A percentile compares a stretch with the other conserved stretches of the same genome.
These are phyloP conservation scores for Agonopterix alstromeriana DNA, from an alignment of 2,888 invertebrate species.

Conservation along the genomic window DNA sequence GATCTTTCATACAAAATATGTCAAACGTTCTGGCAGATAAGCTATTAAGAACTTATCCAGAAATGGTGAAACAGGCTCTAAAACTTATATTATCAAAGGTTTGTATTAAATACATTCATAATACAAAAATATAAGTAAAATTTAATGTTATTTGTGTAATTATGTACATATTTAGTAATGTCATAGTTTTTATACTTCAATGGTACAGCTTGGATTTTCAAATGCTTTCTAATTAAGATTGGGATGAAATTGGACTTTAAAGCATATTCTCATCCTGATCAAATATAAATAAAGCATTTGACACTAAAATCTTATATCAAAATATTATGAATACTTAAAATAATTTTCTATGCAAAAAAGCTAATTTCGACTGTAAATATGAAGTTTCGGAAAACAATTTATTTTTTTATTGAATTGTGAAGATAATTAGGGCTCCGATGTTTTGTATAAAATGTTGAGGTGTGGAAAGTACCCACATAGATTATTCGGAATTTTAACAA, in stretches of 20 bases:
- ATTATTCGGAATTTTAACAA: slow-evolving; percentile 52
- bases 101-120: slow-evolving; percentile 17
- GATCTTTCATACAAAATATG: too few species aligned
- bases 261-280: slow-evolving; percentile 11
- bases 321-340: slow-evolving; percentile 13
- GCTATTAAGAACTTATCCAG: too few species aligned
- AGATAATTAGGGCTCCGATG: slow-evolving; percentile 31
- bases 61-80: too few species aligned
- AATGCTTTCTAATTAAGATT: slow-evolving; percentile 1
- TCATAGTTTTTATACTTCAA: slow-evolving; percentile 54
- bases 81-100: slow-evolving; percentile 16
- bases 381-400: slow-evolving; percentile 43
- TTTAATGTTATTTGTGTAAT: slow-evolving; percentile 42
- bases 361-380: slow-evolving; percentile 45
- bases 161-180: slow-evolving; percentile 55
- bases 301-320: slow-evolving; percentile 21
- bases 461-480: slow-evolving; percentile 31
- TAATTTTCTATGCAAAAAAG: slow-evolving; percentile 18
- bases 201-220: slow-evolving; percentile 19
- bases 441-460: slow-evolving; percentile 39
- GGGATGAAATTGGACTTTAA: slow-evolving; percentile 8
- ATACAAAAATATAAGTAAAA: slow-evolving; percentile 27
- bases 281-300: slow-evolving; percentile 20
- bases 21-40: too few species aligned
- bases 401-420: slow-evolving; percentile 64